Conservation (phyloP, 2,113 vertebrate species). For the Dunckerocampus dactyliophorus region DNA sequence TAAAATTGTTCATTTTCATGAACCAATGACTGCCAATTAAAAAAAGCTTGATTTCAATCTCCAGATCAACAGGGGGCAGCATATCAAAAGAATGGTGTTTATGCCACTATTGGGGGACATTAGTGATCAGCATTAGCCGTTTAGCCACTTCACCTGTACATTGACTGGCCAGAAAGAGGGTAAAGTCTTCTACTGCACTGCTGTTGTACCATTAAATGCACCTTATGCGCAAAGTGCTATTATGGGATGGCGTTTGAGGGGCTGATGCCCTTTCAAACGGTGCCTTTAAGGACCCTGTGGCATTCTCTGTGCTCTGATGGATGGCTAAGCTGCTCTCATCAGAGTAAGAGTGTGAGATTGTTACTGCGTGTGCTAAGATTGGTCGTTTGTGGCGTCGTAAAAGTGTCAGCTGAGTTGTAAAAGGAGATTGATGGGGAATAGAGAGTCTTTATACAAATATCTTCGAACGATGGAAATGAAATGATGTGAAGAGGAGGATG, state of each 20-base stretch:
- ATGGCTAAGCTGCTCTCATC: not conserved
- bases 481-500: not conserved
- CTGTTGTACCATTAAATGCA: too few species aligned
- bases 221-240: not conserved
- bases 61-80: too few species aligned
- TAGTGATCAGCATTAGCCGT: not conserved
- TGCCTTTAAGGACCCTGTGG: not conserved
- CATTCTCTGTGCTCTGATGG: not conserved
- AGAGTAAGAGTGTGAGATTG: not conserved
- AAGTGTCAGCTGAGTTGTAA: not conserved
- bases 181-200: too few species aligned
- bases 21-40: too few species aligned
- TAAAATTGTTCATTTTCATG: too few species aligned
- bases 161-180: not conserved
- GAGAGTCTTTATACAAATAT: not conserved
- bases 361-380: slow-evolving; percentile 6
- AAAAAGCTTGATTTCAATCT: too few species aligned
- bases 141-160: too few species aligned
- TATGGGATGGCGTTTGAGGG: not conserved
- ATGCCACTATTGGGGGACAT: not conserved
- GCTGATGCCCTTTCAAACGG: not conserved
- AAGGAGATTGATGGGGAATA: slow-evolving; percentile 1
- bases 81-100: too few species aligned
- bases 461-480: not conserved
- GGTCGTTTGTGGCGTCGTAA: slow-evolving; percentile 8